Evolutionary conservation across 2,797 vertebrate genomes (phyloP).

Genomic region (Rhinogobio ventralis): DNA sequence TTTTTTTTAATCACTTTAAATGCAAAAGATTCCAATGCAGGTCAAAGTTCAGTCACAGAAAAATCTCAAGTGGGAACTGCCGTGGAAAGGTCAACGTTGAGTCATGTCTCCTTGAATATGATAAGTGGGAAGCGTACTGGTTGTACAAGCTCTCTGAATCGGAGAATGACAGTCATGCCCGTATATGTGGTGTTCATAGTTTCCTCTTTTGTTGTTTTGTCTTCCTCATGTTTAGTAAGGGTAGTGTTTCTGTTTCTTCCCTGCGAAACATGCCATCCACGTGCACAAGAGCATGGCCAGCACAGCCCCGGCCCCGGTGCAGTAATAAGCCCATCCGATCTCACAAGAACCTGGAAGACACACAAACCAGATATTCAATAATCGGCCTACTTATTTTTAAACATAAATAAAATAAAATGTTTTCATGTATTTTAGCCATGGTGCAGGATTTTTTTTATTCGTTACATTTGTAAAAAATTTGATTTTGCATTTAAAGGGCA

Average conservation of each 20-base stretch:
- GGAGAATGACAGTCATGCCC: conserved; percentile 23
- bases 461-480: background rate
- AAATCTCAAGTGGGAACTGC: conserved; percentile 2
- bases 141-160: conserved; percentile 5
- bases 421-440: background rate
- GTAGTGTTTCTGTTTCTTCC: conserved; percentile 97
- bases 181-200: background rate
- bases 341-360: conserved; percentile 87
- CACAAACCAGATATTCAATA: conserved; percentile 71
- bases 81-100: background rate
- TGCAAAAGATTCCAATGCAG: conserved; percentile 20
- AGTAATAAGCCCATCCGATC: conserved; percentile 97
- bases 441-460: background rate
- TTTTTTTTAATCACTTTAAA: conserved; percentile 16
- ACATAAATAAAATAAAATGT: background rate
- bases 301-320: conserved; percentile 88
- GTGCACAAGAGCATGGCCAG: conserved; percentile 92
- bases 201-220: background rate
- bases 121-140: background rate
- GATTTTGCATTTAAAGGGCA: too few relatives aligned
- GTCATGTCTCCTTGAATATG: background rate
- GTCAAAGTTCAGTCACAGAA: conserved; percentile 35
- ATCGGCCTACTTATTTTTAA: background rate
- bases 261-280: conserved; percentile 94
- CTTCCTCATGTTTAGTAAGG: conserved; percentile 83